Conservation (phyloP, 2,797 vertebrate species). For the Cichlasoma orientale region DNA sequence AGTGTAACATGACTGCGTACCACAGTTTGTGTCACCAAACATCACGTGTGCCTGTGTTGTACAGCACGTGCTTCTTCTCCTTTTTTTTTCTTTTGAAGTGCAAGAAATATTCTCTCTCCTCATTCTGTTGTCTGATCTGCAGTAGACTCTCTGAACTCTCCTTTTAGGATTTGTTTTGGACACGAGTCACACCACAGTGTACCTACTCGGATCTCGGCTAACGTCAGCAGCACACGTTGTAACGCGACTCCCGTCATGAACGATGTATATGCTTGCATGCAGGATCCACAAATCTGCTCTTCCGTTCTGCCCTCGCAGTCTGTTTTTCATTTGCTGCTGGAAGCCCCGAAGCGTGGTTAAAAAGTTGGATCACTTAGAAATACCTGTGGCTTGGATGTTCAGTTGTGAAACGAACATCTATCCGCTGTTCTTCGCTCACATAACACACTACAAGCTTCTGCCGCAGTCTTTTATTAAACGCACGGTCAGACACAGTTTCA, state of each 20-base stretch:
- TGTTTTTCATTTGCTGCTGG: conserved; percentile 75
- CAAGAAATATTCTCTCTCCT: conserved; percentile 55
- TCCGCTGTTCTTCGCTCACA: conserved; percentile 47
- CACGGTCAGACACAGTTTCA: conserved; percentile 18
- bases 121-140: conserved; percentile 31
- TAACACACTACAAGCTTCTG: conserved; percentile 13
- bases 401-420: conserved; percentile 52
- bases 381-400: conserved; percentile 77
- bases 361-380: conserved; percentile 67
- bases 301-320: conserved; percentile 55
- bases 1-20: conserved; percentile 52
- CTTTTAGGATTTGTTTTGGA: conserved; percentile 55
- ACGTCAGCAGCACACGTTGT: conserved; percentile 6
- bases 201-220: conserved; percentile 49
- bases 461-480: conserved; percentile 25
- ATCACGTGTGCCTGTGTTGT: conserved; percentile 78
- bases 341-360: conserved; percentile 62
- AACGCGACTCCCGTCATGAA: conserved; percentile 58
- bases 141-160: conserved; percentile 56
- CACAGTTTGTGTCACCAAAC: conserved; percentile 69
- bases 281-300: conserved; percentile 67
- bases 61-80: conserved; percentile 64
- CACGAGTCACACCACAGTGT: conserved; percentile 41
- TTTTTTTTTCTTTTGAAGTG: conserved; percentile 46
- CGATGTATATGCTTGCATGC: conserved; percentile 46